A percentile compares a stretch with the other conserved stretches of the same genome.
Conservation (phyloP, 1,140 invertebrate genomes). For the Hestina assimilis region DNA sequence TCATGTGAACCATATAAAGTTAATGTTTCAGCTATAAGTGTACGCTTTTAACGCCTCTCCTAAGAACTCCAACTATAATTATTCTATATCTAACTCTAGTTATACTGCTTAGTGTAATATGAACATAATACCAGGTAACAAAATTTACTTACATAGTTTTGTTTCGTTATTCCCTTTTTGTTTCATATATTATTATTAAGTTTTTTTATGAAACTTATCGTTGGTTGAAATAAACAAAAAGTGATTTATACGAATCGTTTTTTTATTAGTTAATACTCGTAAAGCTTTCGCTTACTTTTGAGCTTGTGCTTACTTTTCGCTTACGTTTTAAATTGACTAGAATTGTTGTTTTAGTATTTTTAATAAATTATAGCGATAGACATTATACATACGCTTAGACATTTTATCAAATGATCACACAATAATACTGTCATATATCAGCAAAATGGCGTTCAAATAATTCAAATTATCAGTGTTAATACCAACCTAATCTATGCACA, state of each 20-base stretch:
- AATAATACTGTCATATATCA: background rate
- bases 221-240: no score
- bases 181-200: no score
- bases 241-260: no score
- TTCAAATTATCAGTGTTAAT: conserved; percentile 40
- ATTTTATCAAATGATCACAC: background rate
- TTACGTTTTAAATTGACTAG: no score
- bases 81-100: conserved; percentile 5
- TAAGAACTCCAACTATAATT: conserved; percentile 26
- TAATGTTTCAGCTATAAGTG: conserved; percentile 11
- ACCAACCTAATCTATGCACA: conserved; percentile 50
- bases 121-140: conserved; percentile 4
- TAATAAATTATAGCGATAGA: no score
- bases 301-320: no score
- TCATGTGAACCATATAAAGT: conserved; percentile 5
- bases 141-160: background rate
- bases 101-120: conserved; percentile 2
- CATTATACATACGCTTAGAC: no score
- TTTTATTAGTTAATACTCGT: no score
- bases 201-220: no score
- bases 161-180: background rate
- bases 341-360: no score
- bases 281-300: no score
- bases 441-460: conserved; percentile 10
- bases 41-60: conserved; percentile 25